phyloP scores from a whole-genome alignment of 1,140 invertebrate species.

The Riptortus pedestris region DNA sequence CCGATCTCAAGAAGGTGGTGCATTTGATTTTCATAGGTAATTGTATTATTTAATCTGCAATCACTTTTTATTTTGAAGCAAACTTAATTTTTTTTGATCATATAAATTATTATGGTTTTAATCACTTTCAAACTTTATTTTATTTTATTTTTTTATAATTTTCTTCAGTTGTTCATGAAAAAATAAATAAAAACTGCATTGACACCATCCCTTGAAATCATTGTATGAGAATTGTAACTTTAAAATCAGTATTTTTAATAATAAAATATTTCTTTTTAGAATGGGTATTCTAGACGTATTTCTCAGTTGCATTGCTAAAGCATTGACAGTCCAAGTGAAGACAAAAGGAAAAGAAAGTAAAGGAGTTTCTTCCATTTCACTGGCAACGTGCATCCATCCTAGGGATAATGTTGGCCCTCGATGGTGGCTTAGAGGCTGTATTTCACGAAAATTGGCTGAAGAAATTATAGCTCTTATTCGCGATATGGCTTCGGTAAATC shows the following conservation, averaged over 20 bases:
- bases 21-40: constrained; percentile 53
- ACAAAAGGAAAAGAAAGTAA: constrained; percentile 55
- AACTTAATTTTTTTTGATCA: too few relatives aligned
- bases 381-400: constrained; percentile 48
- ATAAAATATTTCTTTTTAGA: too few relatives aligned
- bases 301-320: constrained; percentile 74
- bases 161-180: too few relatives aligned
- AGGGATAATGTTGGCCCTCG: constrained; percentile 46
- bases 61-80: not conserved
- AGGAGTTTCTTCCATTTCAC: constrained; percentile 48
- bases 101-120: too few relatives aligned
- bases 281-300: constrained; percentile 72
- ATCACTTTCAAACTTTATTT: not conserved
- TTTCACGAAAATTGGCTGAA: constrained; percentile 72
- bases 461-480: constrained; percentile 77
- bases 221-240: too few relatives aligned
- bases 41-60: too few relatives aligned
- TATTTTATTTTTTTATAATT: constrained; percentile 30
- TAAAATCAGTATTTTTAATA: too few relatives aligned
- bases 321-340: constrained; percentile 77
- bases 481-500: constrained; percentile 77
- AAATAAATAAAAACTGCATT: too few relatives aligned
- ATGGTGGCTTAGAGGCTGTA: constrained; percentile 80
- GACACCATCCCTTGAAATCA: too few relatives aligned
- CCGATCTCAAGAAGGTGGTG: constrained; percentile 38